These are phyloP conservation scores for Lacerta agilis DNA, from an alignment of 2,797 vertebrate species.

Conservation along the genomic window DNA sequence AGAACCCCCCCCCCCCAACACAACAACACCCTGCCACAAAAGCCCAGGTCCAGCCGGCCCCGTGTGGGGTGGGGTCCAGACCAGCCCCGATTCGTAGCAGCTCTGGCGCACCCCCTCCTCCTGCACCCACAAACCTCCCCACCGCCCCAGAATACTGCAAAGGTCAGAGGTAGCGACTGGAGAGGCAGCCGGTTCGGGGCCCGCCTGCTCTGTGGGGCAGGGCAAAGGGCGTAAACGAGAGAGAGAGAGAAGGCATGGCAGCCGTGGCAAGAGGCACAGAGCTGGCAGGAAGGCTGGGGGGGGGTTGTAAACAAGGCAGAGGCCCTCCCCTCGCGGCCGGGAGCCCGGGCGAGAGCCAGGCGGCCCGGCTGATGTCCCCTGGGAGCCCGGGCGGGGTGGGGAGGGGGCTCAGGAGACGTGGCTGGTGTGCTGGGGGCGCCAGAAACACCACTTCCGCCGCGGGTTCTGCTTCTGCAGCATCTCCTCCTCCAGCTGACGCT, in stretches of 20 bases:
- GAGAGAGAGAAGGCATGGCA: background rate
- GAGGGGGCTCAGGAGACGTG: slow-evolving; percentile 55
- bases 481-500: slow-evolving; percentile 88
- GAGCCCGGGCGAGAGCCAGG: background rate
- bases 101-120: background rate
- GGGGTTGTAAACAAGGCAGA: slow-evolving; percentile 1
- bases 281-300: background rate
- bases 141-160: slow-evolving; percentile 18
- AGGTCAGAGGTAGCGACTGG: slow-evolving; percentile 30
- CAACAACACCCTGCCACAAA: too few species aligned
- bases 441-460: slow-evolving; percentile 91
- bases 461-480: slow-evolving; percentile 88
- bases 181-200: background rate
- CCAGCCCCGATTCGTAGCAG: background rate
- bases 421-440: slow-evolving; percentile 79
- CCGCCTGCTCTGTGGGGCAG: too few species aligned
- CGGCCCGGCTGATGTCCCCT: background rate
- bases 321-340: too few species aligned
- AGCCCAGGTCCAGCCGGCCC: background rate
- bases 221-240: background rate
- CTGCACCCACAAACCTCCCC: background rate
- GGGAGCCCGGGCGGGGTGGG: background rate
- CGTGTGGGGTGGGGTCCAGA: background rate
- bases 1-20: background rate
- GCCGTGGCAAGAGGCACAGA: slow-evolving; percentile 1